These are phyloP conservation scores for Eumacrocentrus americanus DNA, from an alignment of 2,888 invertebrate genomes.

Conservation along the genomic window DNA sequence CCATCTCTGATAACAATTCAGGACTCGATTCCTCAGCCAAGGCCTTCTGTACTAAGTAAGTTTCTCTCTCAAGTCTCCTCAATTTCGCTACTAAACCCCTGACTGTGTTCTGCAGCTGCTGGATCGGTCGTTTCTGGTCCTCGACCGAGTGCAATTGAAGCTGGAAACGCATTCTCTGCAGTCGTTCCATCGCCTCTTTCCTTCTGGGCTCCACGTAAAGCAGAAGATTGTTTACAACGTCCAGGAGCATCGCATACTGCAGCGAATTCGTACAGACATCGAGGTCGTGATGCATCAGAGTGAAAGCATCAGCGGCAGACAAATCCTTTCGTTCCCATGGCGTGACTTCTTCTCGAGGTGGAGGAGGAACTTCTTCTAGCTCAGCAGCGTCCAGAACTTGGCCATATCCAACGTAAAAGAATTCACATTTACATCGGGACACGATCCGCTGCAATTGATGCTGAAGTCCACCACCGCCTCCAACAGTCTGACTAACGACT, in stretches of 20 bases:
- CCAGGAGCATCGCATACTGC: conserved; percentile 94
- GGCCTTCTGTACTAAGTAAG: conserved; percentile 83
- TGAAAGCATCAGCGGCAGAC: conserved; percentile 94
- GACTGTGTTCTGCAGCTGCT: conserved; percentile 79
- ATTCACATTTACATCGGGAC: conserved; percentile 96
- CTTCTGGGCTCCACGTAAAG: conserved; percentile 96
- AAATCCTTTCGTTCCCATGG: conserved; percentile 79
- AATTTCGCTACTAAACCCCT: conserved; percentile 80
- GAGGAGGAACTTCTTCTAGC: conserved; percentile 72
- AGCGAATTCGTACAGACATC: conserved; percentile 97
- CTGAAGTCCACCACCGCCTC: conserved; percentile 69
- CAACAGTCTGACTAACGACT: conserved; percentile 91
- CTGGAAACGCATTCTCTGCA: conserved; percentile 91
- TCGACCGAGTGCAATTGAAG: conserved; percentile 89
- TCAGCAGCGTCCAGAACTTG: conserved; percentile 72
- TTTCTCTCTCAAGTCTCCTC: conserved; percentile 86
- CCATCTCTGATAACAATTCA: conserved; percentile 72
- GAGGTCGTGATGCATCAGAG: conserved; percentile 96
- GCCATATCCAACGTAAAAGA: conserved; percentile 95
- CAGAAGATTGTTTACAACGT: conserved; percentile 96
- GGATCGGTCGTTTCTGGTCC: conserved; percentile 90
- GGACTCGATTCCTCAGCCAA: conserved; percentile 73
- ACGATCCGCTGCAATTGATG: conserved; percentile 93
- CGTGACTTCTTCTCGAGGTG: conserved; percentile 73
- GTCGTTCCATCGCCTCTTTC: conserved; percentile 85